Conservation (phyloP, 2,888 invertebrate genomes). For the Alloplasta piceator region DNA sequence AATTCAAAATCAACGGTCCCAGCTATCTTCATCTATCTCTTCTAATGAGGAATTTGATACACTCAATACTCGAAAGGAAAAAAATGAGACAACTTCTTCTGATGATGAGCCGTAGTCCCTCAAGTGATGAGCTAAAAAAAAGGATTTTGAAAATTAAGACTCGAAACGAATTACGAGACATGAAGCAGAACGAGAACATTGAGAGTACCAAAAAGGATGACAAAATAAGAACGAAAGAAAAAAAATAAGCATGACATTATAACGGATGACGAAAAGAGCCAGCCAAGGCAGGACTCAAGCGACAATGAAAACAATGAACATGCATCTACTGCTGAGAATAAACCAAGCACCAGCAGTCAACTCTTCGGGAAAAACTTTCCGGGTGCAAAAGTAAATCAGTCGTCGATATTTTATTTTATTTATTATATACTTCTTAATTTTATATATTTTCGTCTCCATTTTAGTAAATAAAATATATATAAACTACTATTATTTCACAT, state of each 20-base stretch:
- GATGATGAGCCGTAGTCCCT: background rate
- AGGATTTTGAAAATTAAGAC: background rate
- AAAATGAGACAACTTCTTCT: background rate
- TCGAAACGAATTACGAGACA: background rate
- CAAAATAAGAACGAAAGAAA: background rate
- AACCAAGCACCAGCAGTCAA: background rate
- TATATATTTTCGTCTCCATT: background rate
- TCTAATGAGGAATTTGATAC: constrained; percentile 5
- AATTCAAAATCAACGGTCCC: background rate
- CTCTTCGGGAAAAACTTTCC: background rate
- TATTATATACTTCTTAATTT: background rate
- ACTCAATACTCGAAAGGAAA: background rate
- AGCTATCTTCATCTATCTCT: background rate
- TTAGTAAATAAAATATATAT: background rate
- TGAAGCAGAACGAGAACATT: background rate
- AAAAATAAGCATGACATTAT: background rate
- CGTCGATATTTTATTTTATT: background rate
- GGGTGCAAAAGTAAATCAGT: background rate
- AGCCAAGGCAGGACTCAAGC: background rate
- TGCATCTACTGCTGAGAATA: background rate
- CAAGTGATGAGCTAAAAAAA: background rate
- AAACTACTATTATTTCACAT: background rate
- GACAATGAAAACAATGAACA: constrained; percentile 1
- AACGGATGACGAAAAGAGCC: background rate
- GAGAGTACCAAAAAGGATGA: background rate